Base-by-base conservation (phyloP, 2,797 vertebrate species). In the Podarcis lilfordi region DNA sequence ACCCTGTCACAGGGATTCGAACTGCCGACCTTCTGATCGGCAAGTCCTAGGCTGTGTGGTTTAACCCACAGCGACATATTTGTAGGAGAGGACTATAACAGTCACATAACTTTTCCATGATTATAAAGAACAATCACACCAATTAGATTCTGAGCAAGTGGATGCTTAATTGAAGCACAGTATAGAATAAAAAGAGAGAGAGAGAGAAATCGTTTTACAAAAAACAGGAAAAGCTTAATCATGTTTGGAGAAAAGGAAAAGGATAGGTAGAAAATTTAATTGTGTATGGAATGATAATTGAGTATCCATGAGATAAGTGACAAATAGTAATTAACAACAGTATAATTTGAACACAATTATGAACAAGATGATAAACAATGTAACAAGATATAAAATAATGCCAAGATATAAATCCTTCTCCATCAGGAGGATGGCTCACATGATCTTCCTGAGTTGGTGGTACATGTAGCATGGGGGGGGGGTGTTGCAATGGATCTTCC, bases 301-400 rank as follows among this genome's bases (percentile, higher is more conserved):
- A 82, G 11, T 75, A 87, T 27, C 72, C 2, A 21, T 66, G 69
- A 66, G 37, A 19, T 64, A 75, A 45, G 3, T 82, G 55, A 80
- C 71, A 87, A 87, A 75, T 71, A 64, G 37, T 75, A 87, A 82
- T 87, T 81, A 87, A 45, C 13, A 32, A 74, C 40, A 64, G 55
- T 27, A 75, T 61, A 82, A 82, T 45, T 75, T 29, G 45, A 43
- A 64, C 50, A 75, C 5, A 45, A 75, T 75, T 40, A 75, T 45
- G 37, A 40, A 32, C 55, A 81, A 64, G 59, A 27, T 64, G 59
- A 75, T 40, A 87, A 64, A 81, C 17, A 87, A 82, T 43, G 29
- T 66, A 27, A 25, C 29, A 64, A 32, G 7, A 13, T 82, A 40
- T 75, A 82, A 75, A 82, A 87, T 43, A 81, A 59, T 76, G 23